Conservation (phyloP, 1,140 invertebrate species). For the Acyrthosiphon pisum region DNA sequence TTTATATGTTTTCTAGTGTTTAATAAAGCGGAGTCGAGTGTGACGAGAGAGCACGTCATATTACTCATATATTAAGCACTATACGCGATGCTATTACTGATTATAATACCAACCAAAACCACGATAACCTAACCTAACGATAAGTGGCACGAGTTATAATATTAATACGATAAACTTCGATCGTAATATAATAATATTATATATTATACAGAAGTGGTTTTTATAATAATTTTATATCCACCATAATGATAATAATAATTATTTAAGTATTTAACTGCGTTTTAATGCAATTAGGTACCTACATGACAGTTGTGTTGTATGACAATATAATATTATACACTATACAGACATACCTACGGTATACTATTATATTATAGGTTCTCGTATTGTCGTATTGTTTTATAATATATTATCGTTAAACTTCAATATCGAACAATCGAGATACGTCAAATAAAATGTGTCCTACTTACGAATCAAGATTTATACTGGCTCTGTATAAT, state of each 20-base stretch:
- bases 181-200: background rate
- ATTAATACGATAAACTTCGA: background rate
- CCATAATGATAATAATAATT: background rate
- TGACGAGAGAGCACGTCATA: background rate
- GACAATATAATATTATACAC: background rate
- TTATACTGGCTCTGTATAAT: background rate
- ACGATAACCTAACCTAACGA: background rate
- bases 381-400: background rate
- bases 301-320: background rate
- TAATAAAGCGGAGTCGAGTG: background rate
- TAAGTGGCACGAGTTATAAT: background rate
- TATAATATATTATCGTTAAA: background rate
- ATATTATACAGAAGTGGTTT: background rate
- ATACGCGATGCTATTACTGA: background rate
- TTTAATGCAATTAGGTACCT: background rate
- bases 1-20: background rate
- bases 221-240: background rate
- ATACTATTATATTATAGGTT: background rate
- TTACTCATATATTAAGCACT: background rate
- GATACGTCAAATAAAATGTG: background rate
- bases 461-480: background rate
- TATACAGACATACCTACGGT: too few relatives aligned
- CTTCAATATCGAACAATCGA: background rate
- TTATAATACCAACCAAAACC: too few relatives aligned
- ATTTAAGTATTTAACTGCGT: background rate